Evolutionary conservation across 2,888 invertebrate species (phyloP).

Genomic region (Operophtera brumata): DNA sequence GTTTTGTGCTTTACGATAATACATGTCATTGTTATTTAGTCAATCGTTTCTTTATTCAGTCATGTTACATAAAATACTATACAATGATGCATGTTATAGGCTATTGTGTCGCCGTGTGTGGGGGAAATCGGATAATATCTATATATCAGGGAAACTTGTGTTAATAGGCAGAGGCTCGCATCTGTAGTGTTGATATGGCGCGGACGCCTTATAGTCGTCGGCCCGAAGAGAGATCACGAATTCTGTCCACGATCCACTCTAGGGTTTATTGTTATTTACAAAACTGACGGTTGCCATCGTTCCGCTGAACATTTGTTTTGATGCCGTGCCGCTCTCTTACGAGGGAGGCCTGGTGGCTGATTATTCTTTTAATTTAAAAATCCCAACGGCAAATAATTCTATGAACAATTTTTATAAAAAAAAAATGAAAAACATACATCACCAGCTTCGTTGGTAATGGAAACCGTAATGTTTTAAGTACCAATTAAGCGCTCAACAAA

Average conservation of each 20-base stretch:
- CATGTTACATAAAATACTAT: conserved; percentile 42
- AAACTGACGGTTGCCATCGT: conserved; percentile 72
- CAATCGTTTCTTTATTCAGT: conserved; percentile 54
- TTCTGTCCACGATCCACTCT: conserved; percentile 70
- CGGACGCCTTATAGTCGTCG: conserved; percentile 64
- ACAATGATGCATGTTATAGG: conserved; percentile 36
- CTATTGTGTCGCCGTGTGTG: conserved; percentile 33
- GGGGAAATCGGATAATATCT: conserved; percentile 44
- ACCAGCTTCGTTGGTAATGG: conserved; percentile 27
- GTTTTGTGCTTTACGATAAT: conserved; percentile 69
- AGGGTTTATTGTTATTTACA: conserved; percentile 78
- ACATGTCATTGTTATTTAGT: conserved; percentile 58
- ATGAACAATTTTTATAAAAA: conserved; percentile 13
- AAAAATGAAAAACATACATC: conserved; percentile 19
- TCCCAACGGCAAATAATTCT: conserved; percentile 24
- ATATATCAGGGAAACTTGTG: conserved; percentile 50
- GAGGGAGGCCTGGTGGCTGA: conserved; percentile 39
- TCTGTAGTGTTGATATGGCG: conserved; percentile 52
- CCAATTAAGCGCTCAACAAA: conserved; percentile 47
- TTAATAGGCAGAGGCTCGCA: conserved; percentile 59
- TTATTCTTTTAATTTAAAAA: conserved; percentile 38
- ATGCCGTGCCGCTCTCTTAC: conserved; percentile 45
- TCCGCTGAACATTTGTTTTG: conserved; percentile 63
- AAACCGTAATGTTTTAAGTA: conserved; percentile 32
- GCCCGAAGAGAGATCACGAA: conserved; percentile 62